Base-by-base conservation (phyloP, 2,797 vertebrate genomes). In the Sebastes itinus region DNA sequence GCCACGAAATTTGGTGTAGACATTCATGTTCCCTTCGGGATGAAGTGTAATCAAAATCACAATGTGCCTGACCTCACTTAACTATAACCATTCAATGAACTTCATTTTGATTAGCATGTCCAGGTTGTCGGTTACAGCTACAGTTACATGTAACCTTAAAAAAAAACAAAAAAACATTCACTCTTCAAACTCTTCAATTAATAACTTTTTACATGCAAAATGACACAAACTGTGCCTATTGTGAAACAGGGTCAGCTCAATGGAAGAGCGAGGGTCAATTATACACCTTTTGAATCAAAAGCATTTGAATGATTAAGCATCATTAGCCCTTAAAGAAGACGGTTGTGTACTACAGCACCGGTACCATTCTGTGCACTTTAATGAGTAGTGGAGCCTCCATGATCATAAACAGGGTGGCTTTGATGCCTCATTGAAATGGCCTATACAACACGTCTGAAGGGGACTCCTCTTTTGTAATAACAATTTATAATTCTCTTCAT, bases 401-500 rank as follows among this genome's bases (percentile, higher is more conserved):
- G 95, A 95, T 94, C 92, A 95, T 92, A 94, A 95, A 95, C 89
- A 93, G 89, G 70, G 77, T 91, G 90, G 90, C 96, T 97, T 97
- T 97, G 96, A 97, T 95, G 96, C 93, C 80, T 94, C 93, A 94
- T 94, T 94, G 94, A 94, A 94, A 89, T 94, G 88, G 92, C 92
- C 94, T 68, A 87, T 87, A 76, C 95, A 95, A 94, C 94, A 95
- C 94, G 93, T 96, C 95, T 96, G 95, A 97, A 96, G 96, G 93
- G 94, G 93, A 88, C 92, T 96, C 93, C 89, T 83, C 79, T 95
- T 97, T 94, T 95, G 95, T 97, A 96, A 97, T 96, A 96, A 96
- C 94, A 95, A 96, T 96, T 96, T 96, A 95, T 95, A 95, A 96
- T 96, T 96, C 95, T 89, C 95, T 96, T 95, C 92, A 97, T 97